Percentiles rank a stretch among this genome's conserved stretches.
Evolutionary conservation across 1,140 invertebrate species (phyloP).

Genomic region (Cyrtorhinus lividipennis): DNA sequence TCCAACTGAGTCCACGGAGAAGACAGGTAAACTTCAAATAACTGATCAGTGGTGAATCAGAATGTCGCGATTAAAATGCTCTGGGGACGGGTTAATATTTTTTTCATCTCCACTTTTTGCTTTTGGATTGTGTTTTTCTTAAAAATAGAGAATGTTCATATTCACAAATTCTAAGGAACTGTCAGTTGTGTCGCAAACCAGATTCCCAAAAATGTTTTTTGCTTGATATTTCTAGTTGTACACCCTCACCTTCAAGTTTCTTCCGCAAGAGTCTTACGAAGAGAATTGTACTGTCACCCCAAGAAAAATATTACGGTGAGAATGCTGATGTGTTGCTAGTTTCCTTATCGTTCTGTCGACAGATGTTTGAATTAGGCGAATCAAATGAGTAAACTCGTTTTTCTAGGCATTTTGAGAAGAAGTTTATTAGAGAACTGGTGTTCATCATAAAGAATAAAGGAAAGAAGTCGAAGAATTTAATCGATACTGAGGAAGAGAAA

Average conservation of each 20-base stretch:
- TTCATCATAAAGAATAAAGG: constrained; percentile 28
- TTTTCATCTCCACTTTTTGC: not conserved
- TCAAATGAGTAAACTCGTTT: too few species aligned
- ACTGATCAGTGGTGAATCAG: too few species aligned
- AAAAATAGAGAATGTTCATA: too few species aligned
- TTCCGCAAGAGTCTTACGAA: constrained; percentile 55
- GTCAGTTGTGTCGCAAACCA: too few species aligned
- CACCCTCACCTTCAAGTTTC: constrained; percentile 48
- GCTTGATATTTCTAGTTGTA: constrained; percentile 26
- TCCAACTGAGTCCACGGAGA: constrained; percentile 39
- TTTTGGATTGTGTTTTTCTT: too few species aligned
- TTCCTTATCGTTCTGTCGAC: too few species aligned
- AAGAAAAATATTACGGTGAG: constrained; percentile 46
- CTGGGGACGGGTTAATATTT: too few species aligned
- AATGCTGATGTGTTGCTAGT: too few species aligned
- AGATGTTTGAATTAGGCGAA: too few species aligned
- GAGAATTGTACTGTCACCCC: constrained; percentile 53
- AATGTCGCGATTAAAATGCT: too few species aligned
- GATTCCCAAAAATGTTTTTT: too few species aligned
- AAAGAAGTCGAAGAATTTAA: constrained; percentile 24
- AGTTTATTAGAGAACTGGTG: constrained; percentile 37
- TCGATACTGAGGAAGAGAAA: constrained; percentile 15
- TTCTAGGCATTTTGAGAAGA: constrained; percentile 46
- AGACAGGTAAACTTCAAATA: constrained; percentile 13
- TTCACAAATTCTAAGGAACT: too few species aligned